A percentile compares a stretch with the other conserved stretches of the same genome.
phyloP scores from a whole-genome alignment of 1,140 invertebrate genomes.

The Glossosoma conforme region DNA sequence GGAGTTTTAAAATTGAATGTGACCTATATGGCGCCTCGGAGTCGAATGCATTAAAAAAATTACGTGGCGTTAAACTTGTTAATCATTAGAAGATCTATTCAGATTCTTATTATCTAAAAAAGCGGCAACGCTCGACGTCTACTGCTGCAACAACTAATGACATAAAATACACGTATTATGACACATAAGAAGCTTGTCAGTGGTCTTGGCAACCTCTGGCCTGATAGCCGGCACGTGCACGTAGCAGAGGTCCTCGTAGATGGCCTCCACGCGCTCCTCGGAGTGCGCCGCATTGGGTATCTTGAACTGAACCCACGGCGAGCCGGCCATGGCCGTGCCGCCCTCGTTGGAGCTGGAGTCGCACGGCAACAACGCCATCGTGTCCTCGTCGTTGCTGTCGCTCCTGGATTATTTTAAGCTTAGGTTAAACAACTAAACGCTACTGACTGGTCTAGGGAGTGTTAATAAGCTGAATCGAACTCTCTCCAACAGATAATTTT shows the following conservation, averaged over 20 bases:
- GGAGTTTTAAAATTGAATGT: too few species aligned
- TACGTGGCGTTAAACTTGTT: too few species aligned
- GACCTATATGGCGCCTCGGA: too few species aligned
- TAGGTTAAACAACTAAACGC: neutral
- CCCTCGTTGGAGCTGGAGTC: slow-evolving; percentile 30
- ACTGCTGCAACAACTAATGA: too few species aligned
- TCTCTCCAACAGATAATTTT: too few species aligned
- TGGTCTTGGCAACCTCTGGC: slow-evolving; percentile 59
- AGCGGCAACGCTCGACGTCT: too few species aligned
- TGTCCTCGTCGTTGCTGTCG: slow-evolving; percentile 20
- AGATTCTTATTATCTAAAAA: too few species aligned
- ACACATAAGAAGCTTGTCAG: neutral
- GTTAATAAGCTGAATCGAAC: too few species aligned
- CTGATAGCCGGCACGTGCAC: slow-evolving; percentile 65
- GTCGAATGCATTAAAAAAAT: too few species aligned
- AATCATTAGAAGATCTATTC: too few species aligned
- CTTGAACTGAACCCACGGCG: slow-evolving; percentile 59
- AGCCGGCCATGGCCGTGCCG: slow-evolving; percentile 34
- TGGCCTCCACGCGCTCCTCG: slow-evolving; percentile 70
- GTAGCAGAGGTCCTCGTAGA: slow-evolving; percentile 85
- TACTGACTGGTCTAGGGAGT: too few species aligned
- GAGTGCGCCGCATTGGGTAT: slow-evolving; percentile 50
- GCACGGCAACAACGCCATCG: slow-evolving; percentile 31
- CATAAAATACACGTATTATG: too few species aligned
- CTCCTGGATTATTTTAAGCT: slow-evolving; percentile 10